These are phyloP conservation scores for Drosophila recens DNA, from an alignment of 2,888 invertebrate genomes.

Conservation along the genomic window DNA sequence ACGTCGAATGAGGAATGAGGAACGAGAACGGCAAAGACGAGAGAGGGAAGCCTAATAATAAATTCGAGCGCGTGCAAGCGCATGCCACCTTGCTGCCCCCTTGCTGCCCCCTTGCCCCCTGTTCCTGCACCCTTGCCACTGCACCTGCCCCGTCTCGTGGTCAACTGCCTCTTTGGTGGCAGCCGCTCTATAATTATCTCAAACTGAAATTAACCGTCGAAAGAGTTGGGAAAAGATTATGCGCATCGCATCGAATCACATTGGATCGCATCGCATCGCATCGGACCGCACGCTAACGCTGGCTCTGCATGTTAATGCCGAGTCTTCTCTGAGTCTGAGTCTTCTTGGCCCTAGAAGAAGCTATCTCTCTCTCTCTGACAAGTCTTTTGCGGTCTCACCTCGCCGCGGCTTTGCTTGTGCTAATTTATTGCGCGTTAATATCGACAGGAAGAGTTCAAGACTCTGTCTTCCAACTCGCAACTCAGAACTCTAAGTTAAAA, in stretches of 20 bases:
- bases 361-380: slow-evolving; percentile 8
- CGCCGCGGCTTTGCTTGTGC: slow-evolving; percentile 61
- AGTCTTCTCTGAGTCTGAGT: slow-evolving; percentile 20
- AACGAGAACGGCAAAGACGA: background rate
- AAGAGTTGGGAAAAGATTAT: slow-evolving; percentile 79
- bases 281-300: slow-evolving; percentile 51
- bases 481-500: background rate
- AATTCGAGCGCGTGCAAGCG: slow-evolving; percentile 82
- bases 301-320: slow-evolving; percentile 66
- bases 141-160: slow-evolving; percentile 8
- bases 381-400: slow-evolving; percentile 57
- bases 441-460: slow-evolving; percentile 70
- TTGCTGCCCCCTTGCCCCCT: slow-evolving; percentile 20
- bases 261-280: slow-evolving; percentile 15
- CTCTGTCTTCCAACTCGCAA: background rate
- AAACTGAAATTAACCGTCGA: slow-evolving; percentile 84
- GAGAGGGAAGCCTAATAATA: slow-evolving; percentile 73
- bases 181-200: slow-evolving; percentile 84
- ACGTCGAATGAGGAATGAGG: background rate
- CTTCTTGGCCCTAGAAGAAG: slow-evolving; percentile 3
- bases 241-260: slow-evolving; percentile 65
- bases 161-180: slow-evolving; percentile 63
- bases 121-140: background rate
- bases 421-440: slow-evolving; percentile 84
- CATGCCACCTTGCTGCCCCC: slow-evolving; percentile 59